A percentile compares a stretch with the other conserved stretches of the same genome.
phyloP scores from a whole-genome alignment of 2,113 vertebrate genomes.

The Eleginops maclovinus region DNA sequence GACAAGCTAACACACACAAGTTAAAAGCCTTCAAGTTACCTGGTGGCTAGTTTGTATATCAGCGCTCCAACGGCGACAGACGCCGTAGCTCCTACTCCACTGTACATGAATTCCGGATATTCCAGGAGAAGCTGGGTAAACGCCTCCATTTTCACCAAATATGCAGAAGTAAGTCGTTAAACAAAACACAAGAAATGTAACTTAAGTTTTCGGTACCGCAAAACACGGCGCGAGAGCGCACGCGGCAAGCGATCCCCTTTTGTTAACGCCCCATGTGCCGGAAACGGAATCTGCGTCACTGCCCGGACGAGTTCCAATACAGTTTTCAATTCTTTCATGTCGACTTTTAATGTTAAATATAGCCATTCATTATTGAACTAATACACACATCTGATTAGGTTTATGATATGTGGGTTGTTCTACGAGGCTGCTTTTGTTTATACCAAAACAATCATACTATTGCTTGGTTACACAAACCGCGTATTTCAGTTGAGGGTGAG shows the following conservation, averaged over 20 bases:
- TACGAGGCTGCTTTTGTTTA: fast-evolving
- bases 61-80: constrained; percentile 88
- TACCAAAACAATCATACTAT: not conserved
- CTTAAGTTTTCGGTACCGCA: not conserved
- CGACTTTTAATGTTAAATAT: not conserved
- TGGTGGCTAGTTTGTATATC: constrained; percentile 87
- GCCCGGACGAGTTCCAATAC: constrained; percentile 14
- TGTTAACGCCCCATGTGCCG: constrained; percentile 54
- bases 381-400: fast-evolving
- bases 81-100: constrained; percentile 87
- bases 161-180: not conserved
- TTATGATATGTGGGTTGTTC: not conserved
- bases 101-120: constrained; percentile 85
- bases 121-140: constrained; percentile 81
- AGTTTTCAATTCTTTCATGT: not conserved
- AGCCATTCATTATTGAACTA: not conserved
- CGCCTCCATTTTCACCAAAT: constrained; percentile 81
- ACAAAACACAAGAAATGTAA: not conserved
- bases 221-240: constrained; percentile 45
- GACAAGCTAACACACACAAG: not conserved
- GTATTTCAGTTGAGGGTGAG: not conserved
- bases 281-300: constrained; percentile 66
- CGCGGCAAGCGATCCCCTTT: constrained; percentile 51
- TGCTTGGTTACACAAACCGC: not conserved
- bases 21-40: constrained; percentile 76